phyloP scores from a whole-genome alignment of 2,888 invertebrate genomes.

The Cybosia mesomella region DNA sequence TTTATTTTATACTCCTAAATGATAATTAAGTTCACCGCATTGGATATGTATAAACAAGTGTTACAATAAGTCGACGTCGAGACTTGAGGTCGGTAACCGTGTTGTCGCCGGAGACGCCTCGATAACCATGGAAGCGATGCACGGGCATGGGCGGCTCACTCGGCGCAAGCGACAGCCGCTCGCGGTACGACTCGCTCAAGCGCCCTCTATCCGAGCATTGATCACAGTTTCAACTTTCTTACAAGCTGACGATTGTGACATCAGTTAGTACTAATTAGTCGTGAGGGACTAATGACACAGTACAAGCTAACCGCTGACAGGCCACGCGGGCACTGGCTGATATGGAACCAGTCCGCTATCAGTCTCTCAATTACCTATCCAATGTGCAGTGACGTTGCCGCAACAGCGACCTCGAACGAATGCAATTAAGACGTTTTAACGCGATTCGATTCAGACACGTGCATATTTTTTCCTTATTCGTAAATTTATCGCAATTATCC shows the following conservation, averaged over 20 bases:
- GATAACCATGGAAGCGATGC: conserved; percentile 61
- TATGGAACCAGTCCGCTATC: conserved; percentile 67
- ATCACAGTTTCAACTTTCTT: conserved; percentile 8
- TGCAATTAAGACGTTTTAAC: conserved; percentile 83
- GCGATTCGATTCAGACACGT: conserved; percentile 83
- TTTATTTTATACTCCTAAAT: conserved; percentile 60
- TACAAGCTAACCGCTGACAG: conserved; percentile 31
- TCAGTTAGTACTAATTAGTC: conserved; percentile 25
- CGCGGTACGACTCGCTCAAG: conserved; percentile 14
- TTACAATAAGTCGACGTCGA: conserved; percentile 63
- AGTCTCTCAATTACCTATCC: conserved; percentile 69
- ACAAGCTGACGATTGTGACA: conserved; percentile 10
- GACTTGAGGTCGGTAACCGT: conserved; percentile 76
- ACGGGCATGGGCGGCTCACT: conserved; percentile 39
- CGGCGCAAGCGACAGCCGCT: conserved; percentile 26
- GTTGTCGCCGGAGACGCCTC: conserved; percentile 68
- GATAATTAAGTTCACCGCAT: conserved; percentile 51
- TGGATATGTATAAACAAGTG: conserved; percentile 69
- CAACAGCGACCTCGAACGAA: conserved; percentile 71
- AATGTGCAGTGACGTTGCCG: conserved; percentile 56
- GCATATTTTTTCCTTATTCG: conserved; percentile 81
- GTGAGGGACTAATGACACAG: conserved; percentile 19
- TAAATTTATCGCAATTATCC: conserved; percentile 81
- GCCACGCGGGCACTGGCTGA: conserved; percentile 43
- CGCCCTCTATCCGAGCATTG: conserved; percentile 11